Conservation (phyloP, 2,888 invertebrate genomes). For the Eurytoma californica region DNA sequence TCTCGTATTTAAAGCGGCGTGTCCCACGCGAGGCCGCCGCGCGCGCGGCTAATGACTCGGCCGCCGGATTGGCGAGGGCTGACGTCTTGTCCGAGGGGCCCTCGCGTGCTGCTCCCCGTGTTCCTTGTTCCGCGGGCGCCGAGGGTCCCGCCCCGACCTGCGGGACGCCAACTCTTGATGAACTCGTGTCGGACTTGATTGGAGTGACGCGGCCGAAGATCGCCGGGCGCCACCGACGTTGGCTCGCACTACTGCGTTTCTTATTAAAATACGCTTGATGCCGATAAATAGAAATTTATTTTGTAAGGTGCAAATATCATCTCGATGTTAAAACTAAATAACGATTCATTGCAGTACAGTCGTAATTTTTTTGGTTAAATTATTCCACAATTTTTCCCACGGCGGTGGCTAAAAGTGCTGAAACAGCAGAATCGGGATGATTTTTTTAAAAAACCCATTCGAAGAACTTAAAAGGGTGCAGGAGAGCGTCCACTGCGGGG, state of each 20-base stretch:
- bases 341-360: no score
- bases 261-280: no score
- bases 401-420: no score
- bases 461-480: not conserved
- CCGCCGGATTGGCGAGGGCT: slow-evolving; percentile 64
- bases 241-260: no score
- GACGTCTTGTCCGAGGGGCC: slow-evolving; percentile 60
- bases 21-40: slow-evolving; percentile 55
- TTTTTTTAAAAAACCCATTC: no score
- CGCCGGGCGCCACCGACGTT: no score
- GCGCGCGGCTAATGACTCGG: slow-evolving; percentile 63
- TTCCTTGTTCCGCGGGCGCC: slow-evolving; percentile 50
- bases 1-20: slow-evolving; percentile 63
- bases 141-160: slow-evolving; percentile 10
- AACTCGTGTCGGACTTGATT: not conserved
- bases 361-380: no score
- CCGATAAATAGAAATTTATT: no score
- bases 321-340: no score
- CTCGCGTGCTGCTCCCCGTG: slow-evolving; percentile 61
- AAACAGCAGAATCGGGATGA: no score
- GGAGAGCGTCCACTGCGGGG: not conserved
- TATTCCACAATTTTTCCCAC: no score
- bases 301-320: no score
- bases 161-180: slow-evolving; percentile 13
- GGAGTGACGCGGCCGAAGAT: slow-evolving; percentile 4